Base-by-base conservation (phyloP, 2,113 vertebrate species). In the Tichodroma muraria region DNA sequence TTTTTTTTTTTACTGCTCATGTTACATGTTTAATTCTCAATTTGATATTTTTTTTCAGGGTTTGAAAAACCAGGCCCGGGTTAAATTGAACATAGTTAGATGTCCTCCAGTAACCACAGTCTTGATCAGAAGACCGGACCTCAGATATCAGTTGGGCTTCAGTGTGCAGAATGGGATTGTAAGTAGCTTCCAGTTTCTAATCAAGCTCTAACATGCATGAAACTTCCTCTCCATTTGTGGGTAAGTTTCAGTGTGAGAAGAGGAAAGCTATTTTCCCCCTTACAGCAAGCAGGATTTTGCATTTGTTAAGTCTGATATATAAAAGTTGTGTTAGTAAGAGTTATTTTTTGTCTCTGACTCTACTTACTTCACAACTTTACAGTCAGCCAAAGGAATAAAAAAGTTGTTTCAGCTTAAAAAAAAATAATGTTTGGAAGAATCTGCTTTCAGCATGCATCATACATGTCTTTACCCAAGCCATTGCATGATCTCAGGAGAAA, bases 101-200 rank as follows among this genome's bases (percentile, higher is more conserved):
- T 99, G 99, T 95, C 99, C 99, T 63, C 99, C 99, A 1, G 99
- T 99, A 66, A 99, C 99, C 60, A 99, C 99, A 5, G 99, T 99
- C 33, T 97, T 99, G 94, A 99, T 99, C 97, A 98, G 99, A 95
- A 98, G 99, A 75, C 99, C 99, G 0, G 99, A 99, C 94, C 98
- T 99, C 54, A 98, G 99, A 97, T 99, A 99, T 31, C 99, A 99
- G 94, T 95, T 99, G 96, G 99, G 99, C 38, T 99, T 99, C 98
- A 99, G 99, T 42, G 99, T 99, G 71, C 99, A 99, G 96, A 99
- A 99, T 19, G 99, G 99, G 94, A 99, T 99, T 85, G 99, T 99
- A 97, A 97, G 99, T 99, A 75, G 20, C 40, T 82, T 89, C 40
- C 17, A 2, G 16, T 53, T 27, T 38, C 47, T 85, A 15, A 21